Conservation (phyloP, 2,797 vertebrate species). For the Agapornis canus region DNA sequence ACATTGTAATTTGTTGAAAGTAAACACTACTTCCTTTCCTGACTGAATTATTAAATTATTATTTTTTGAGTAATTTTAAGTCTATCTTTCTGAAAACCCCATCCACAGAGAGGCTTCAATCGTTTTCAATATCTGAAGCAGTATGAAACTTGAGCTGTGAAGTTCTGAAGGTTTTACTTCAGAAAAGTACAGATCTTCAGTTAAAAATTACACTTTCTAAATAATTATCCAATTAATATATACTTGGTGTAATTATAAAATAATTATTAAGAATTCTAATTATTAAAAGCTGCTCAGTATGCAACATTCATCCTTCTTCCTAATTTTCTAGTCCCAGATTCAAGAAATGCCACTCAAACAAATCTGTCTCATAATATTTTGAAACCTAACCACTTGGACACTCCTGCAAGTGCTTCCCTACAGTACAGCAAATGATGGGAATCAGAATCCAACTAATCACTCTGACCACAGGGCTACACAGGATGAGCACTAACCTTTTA, state of each 20-base stretch:
- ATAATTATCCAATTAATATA: not conserved
- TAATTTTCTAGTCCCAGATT: not conserved
- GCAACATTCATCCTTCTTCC: not conserved
- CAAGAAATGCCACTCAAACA: not conserved
- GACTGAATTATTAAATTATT: not conserved
- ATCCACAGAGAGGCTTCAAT: accelerated
- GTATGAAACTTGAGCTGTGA: not conserved
- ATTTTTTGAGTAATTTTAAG: not conserved
- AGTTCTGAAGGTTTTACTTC: not conserved
- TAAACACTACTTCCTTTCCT: not conserved
- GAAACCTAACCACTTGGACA: not conserved
- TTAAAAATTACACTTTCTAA: not conserved
- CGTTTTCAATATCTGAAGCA: not conserved
- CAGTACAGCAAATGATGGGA: not conserved
- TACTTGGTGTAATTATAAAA: not conserved
- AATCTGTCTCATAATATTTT: not conserved
- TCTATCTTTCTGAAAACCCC: not conserved
- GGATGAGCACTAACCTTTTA: not conserved
- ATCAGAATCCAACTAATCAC: not conserved
- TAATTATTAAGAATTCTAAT: too few species aligned
- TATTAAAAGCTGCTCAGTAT: not conserved
- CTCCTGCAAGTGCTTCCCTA: not conserved
- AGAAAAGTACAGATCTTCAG: not conserved
- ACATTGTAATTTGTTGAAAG: not conserved
- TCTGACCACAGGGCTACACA: not conserved